Percentiles rank a stretch among this genome's conserved stretches.
Evolutionary conservation across 2,797 vertebrate genomes (phyloP).

Genomic region (Xyrichtys novacula): DNA sequence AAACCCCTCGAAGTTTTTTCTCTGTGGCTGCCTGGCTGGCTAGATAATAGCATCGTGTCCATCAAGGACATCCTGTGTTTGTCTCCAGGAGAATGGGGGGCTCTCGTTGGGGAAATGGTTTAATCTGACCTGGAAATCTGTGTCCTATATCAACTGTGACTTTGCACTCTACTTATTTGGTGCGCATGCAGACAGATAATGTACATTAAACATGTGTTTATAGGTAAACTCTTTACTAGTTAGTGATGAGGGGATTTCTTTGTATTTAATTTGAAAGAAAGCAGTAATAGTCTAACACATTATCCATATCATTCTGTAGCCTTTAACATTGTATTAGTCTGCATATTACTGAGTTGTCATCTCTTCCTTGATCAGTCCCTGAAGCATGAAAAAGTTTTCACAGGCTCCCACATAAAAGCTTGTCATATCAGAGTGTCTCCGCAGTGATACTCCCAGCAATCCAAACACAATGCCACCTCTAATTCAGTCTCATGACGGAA

Average conservation of each 20-base stretch:
- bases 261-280: slow-evolving; percentile 1
- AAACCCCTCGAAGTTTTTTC: slow-evolving; percentile 83
- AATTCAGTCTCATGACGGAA: slow-evolving; percentile 78
- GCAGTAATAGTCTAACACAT: background rate
- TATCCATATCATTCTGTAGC: background rate
- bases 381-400: slow-evolving; percentile 32
- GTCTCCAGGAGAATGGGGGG: slow-evolving; percentile 93
- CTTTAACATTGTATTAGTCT: background rate
- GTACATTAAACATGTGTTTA: slow-evolving; percentile 15
- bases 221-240: background rate
- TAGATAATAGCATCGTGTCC: slow-evolving; percentile 92
- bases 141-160: slow-evolving; percentile 85
- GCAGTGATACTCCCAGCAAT: slow-evolving; percentile 65
- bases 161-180: slow-evolving; percentile 68
- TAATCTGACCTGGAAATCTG: slow-evolving; percentile 87
- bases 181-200: slow-evolving; percentile 56
- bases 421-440: slow-evolving; percentile 53
- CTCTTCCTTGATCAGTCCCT: slow-evolving; percentile 20
- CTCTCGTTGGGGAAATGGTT: slow-evolving; percentile 86
- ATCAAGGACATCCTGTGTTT: slow-evolving; percentile 99
- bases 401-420: slow-evolving; percentile 30
- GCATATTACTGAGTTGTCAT: background rate
- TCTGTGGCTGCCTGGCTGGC: slow-evolving; percentile 82
- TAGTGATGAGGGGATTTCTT: background rate
- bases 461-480: slow-evolving; percentile 74